phyloP scores from a whole-genome alignment of 2,888 invertebrate species.

The Campaea margaritaria region DNA sequence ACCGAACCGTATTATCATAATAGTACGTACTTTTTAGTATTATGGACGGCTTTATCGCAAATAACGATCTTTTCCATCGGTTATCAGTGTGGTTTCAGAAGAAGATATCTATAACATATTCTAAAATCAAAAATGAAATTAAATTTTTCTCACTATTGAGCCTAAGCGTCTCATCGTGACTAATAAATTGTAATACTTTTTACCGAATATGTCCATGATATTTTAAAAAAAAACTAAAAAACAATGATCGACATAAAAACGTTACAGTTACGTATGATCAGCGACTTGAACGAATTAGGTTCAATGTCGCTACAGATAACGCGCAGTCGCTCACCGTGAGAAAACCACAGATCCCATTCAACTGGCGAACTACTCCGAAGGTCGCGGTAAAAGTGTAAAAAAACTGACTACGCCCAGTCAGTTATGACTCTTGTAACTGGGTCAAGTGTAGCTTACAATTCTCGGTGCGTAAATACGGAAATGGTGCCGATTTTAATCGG shows the following conservation, averaged over 20 bases:
- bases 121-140: too few relatives aligned
- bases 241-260: constrained; percentile 18
- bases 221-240: constrained; percentile 13
- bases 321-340: constrained; percentile 55
- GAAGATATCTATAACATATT: too few relatives aligned
- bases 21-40: too few relatives aligned
- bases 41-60: too few relatives aligned
- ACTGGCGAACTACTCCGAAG: constrained; percentile 49
- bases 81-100: too few relatives aligned
- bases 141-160: too few relatives aligned
- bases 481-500: constrained; percentile 39
- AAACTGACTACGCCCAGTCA: constrained; percentile 51
- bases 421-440: constrained; percentile 40
- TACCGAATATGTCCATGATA: too few relatives aligned
- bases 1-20: too few relatives aligned
- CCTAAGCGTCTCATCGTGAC: too few relatives aligned
- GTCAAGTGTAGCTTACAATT: constrained; percentile 56
- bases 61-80: too few relatives aligned
- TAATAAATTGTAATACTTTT: too few relatives aligned
- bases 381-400: constrained; percentile 73
- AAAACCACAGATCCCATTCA: constrained; percentile 47
- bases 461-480: constrained; percentile 44
- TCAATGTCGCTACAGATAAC: constrained; percentile 51
- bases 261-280: constrained; percentile 36
- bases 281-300: constrained; percentile 42